A percentile compares a stretch with the other conserved stretches of the same genome.
These are phyloP conservation scores for Monarcha castaneiventris DNA, from an alignment of 2,113 vertebrate genomes.

Conservation along the genomic window DNA sequence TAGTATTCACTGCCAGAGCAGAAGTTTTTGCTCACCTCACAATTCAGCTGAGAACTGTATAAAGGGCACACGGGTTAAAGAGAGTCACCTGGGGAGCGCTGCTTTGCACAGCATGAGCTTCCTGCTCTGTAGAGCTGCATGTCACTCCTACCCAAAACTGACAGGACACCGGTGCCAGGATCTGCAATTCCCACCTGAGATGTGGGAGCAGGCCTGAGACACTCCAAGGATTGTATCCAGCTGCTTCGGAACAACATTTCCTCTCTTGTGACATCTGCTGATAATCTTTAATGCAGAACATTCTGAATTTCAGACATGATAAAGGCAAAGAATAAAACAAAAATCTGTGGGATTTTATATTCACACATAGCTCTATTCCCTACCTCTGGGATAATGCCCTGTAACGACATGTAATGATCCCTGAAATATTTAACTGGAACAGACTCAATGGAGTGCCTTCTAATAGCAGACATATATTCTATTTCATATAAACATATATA, in stretches of 20 bases:
- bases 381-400: background rate
- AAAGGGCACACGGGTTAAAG: rapidly evolving
- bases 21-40: background rate
- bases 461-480: background rate
- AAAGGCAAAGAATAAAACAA: background rate
- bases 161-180: background rate
- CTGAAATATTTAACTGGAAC: background rate
- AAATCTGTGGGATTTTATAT: background rate
- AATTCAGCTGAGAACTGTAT: background rate
- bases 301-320: background rate
- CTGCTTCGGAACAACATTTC: background rate
- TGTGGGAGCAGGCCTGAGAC: background rate
- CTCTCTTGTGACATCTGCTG: background rate
- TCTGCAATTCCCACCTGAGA: background rate
- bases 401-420: background rate
- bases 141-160: background rate
- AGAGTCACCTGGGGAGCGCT: rapidly evolving
- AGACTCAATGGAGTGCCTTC: background rate
- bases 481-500: background rate
- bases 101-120: background rate
- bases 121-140: background rate
- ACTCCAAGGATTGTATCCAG: background rate
- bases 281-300: background rate
- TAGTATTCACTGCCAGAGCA: background rate
- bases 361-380: background rate